Evolutionary conservation across 2,888 invertebrate genomes (phyloP).

Genomic region (Noctua janthe): DNA sequence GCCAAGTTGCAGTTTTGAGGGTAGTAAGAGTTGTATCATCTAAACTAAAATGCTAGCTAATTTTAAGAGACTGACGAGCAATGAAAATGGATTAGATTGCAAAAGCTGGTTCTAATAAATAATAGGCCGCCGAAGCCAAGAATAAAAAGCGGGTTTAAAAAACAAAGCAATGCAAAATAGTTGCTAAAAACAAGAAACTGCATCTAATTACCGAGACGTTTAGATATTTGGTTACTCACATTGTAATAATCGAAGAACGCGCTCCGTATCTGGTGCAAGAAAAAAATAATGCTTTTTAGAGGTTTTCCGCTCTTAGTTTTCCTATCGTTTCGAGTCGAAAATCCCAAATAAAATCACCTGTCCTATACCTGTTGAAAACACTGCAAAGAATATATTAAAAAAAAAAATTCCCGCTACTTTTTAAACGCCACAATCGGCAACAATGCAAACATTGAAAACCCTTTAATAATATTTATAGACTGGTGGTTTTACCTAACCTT

Average conservation of each 20-base stretch:
- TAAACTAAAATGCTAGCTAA: background rate
- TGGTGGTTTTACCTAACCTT: background rate
- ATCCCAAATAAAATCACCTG: too few species aligned
- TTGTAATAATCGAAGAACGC: conserved; percentile 52
- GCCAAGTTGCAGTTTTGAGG: conserved; percentile 6
- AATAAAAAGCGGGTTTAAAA: background rate
- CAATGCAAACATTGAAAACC: background rate
- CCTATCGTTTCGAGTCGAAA: background rate
- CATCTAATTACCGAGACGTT: background rate
- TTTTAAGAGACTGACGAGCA: background rate
- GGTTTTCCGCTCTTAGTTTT: background rate
- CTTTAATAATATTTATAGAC: background rate
- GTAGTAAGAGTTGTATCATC: background rate
- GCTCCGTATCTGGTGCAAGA: conserved; percentile 35
- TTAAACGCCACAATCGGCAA: too few species aligned
- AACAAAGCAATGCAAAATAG: background rate
- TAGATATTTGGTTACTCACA: conserved; percentile 41
- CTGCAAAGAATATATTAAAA: background rate
- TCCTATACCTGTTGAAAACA: too few species aligned
- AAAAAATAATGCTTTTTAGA: conserved; percentile 21
- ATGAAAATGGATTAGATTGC: background rate
- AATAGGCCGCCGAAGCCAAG: too few species aligned
- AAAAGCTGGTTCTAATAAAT: background rate
- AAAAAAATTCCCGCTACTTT: background rate
- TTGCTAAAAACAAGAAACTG: background rate